A percentile compares a stretch with the other conserved stretches of the same genome.
Conservation (phyloP, 2,888 invertebrate species). For the Andrena haemorrhoa region DNA sequence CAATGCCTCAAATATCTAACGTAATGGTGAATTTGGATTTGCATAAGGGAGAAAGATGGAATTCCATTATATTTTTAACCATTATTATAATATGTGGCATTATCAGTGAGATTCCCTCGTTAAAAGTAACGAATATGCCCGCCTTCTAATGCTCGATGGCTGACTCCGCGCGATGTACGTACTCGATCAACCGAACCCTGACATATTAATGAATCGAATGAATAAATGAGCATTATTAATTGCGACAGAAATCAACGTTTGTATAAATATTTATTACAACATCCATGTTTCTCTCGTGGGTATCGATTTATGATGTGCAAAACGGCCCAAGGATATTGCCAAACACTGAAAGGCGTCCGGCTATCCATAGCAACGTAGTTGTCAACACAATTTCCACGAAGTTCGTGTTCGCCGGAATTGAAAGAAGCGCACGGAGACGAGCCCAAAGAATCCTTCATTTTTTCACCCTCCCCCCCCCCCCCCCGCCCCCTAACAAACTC, state of each 20-base stretch:
- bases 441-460: slow-evolving; percentile 17
- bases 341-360: slow-evolving; percentile 6
- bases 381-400: slow-evolving; percentile 36
- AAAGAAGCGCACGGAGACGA: slow-evolving; percentile 1
- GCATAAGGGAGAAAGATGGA: no score
- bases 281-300: neutral
- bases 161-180: no score
- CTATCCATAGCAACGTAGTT: slow-evolving; percentile 37
- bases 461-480: neutral
- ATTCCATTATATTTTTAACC: no score
- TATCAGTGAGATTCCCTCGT: no score
- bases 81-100: no score
- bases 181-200: no score
- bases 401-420: neutral
- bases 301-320: slow-evolving; percentile 39
- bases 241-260: neutral
- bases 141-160: no score
- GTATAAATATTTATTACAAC: slow-evolving; percentile 1
- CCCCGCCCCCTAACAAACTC: slow-evolving; percentile 7
- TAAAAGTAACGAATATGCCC: no score
- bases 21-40: no score
- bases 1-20: no score
- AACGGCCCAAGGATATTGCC: slow-evolving; percentile 31
- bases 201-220: no score
- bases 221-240: neutral